Evolutionary conservation across 2,797 vertebrate genomes (phyloP), one percentile per base, ranked within the genome.

Genomic region (Cynopterus sphinx): DNA sequence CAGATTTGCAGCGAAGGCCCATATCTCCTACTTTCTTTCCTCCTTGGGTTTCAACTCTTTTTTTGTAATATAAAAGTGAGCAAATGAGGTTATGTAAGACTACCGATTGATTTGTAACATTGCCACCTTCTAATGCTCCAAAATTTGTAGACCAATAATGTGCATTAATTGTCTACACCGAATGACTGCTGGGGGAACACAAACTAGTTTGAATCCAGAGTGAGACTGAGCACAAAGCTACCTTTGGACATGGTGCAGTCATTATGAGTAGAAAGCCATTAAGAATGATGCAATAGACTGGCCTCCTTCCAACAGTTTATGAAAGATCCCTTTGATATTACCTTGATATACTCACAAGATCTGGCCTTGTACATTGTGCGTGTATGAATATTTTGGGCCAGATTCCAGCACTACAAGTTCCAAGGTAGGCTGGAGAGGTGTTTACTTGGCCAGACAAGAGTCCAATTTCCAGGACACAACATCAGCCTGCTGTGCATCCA

Each of bases 311-410:
- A 91, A 39, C 4, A 70, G 31, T 78, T 70, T 46, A 55, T 73
- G 61, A 96, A 96, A 57, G 63, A 89, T 86, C 16, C 3, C 68
- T 93, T 91, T 96, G 67, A 90, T 73, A 82, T 26, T 33, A 71
- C 82, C 84, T 33, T 79, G 88, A 86, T 89, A 65, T 89, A 61
- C 16, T 85, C 49, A 53, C 4, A 79, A 68, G 31, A 92, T 15
- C 26, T 96, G 17, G 63, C 31, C 55, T 21, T 75, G 41, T 2
- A 39, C 6, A 68, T 16, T 8, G 1, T 83, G 17, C 51, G 36
- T 46, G 17, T 74, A 28, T 81, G 16, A 68, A 43, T 36, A 53
- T 49, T 49, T 77, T 81, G 81, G 55, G 57, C 31, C 49, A 78
- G 59, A 36, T 10, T 83, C 67, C 55, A 70, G 15, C 53, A 74